phyloP scores from a whole-genome alignment of 2,888 invertebrate species.

The Trichogramma dendrolimi region DNA sequence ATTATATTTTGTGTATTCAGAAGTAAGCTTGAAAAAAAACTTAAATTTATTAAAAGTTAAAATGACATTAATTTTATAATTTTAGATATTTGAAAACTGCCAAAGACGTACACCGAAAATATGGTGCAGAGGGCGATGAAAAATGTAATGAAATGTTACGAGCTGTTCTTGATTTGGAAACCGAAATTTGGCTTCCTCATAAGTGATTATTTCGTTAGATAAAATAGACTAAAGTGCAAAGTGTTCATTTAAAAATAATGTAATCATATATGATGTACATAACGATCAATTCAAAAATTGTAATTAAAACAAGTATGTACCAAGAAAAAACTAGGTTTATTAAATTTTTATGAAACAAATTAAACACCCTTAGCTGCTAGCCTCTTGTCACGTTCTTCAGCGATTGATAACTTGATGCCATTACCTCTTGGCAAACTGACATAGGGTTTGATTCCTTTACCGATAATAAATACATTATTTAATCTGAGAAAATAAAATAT shows the following conservation, averaged over 20 bases:
- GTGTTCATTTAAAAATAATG: conserved; percentile 19
- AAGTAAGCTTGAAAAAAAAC: conserved; percentile 36
- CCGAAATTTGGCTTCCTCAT: conserved; percentile 58
- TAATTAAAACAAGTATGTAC: conserved; percentile 21
- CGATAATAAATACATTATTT: conserved; percentile 98
- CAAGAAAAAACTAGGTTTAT: conserved; percentile 40
- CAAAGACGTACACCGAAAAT: conserved; percentile 53
- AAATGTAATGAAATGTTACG: conserved; percentile 54
- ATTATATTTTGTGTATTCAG: conserved; percentile 44
- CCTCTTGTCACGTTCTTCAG: conserved; percentile 98
- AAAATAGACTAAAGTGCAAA: conserved; percentile 14
- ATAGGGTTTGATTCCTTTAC: conserved; percentile 95
- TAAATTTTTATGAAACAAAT: conserved; percentile 29
- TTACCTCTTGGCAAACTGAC: conserved; percentile 96
- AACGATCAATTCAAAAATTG: conserved; percentile 3
- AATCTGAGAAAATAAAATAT: conserved; percentile 60
- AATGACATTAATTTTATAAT: neutral
- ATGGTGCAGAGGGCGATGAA: conserved; percentile 54
- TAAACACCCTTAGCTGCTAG: conserved; percentile 76
- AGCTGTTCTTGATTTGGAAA: conserved; percentile 51
- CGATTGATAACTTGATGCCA: conserved; percentile 94
- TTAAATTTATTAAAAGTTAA: neutral
- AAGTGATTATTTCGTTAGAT: conserved; percentile 40
- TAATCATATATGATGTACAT: conserved; percentile 9
- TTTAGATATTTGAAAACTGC: conserved; percentile 54